Conservation (phyloP, 2,113 vertebrate genomes). For the Hypanus sabinus region DNA sequence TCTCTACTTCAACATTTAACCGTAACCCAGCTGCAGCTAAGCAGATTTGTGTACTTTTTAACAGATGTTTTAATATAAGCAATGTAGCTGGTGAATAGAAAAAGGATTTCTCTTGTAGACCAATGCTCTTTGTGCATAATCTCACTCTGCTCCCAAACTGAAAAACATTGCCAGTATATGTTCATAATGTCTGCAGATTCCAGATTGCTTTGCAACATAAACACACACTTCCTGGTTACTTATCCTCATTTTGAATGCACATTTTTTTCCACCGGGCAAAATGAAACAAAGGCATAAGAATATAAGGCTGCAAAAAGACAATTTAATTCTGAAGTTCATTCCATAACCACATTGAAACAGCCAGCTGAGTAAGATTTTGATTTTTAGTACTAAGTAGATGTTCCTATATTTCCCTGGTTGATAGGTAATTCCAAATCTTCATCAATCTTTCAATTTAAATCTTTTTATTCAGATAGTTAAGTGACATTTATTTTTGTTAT, state of each 20-base stretch:
- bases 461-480: neutral
- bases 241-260: neutral
- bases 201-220: neutral
- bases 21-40: conserved; percentile 74
- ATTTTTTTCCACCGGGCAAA: neutral
- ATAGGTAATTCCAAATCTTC: neutral
- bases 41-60: conserved; percentile 75
- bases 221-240: neutral
- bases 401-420: neutral
- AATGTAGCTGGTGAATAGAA: conserved; percentile 37
- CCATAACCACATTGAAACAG: neutral
- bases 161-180: conserved; percentile 8
- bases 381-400: neutral
- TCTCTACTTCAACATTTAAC: conserved; percentile 69
- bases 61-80: conserved; percentile 75
- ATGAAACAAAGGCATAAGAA: neutral
- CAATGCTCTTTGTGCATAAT: conserved; percentile 2
- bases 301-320: neutral
- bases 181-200: neutral
- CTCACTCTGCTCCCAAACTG: neutral
- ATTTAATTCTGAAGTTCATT: neutral
- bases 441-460: neutral
- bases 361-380: neutral
- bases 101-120: conserved; percentile 35
- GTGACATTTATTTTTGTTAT: neutral